phyloP scores from a whole-genome alignment of 2,888 invertebrate genomes.

The Caenorhabditis becei region DNA sequence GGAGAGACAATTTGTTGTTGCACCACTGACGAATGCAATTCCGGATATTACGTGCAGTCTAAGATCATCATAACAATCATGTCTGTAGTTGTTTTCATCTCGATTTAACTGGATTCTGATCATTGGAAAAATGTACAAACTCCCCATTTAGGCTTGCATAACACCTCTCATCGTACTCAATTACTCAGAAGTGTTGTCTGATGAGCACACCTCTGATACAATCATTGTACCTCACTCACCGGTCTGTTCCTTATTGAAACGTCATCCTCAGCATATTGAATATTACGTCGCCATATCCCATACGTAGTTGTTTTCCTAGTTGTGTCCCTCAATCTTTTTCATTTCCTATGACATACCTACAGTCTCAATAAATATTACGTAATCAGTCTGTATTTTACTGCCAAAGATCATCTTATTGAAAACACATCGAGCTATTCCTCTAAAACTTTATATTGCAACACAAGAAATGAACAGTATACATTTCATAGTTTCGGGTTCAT shows the following conservation, averaged over 20 bases:
- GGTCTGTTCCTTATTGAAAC: conserved; percentile 1
- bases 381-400: too few relatives aligned
- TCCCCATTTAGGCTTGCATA: not conserved
- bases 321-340: not conserved
- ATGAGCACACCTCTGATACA: not conserved
- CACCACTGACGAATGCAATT: conserved; percentile 56
- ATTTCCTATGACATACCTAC: not conserved
- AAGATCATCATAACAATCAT: conserved; percentile 1
- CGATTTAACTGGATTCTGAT: not conserved
- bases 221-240: not conserved
- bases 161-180: not conserved
- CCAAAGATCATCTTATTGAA: too few relatives aligned
- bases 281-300: not conserved
- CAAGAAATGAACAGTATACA: too few relatives aligned
- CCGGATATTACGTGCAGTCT: not conserved
- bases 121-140: not conserved
- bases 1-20: conserved; percentile 57
- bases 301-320: not conserved
- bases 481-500: too few relatives aligned
- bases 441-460: too few relatives aligned
- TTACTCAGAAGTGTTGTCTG: not conserved
- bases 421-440: too few relatives aligned
- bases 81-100: not conserved
- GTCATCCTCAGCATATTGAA: not conserved
- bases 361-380: not conserved